These are phyloP conservation scores for Scaptomyza cyrtandrae DNA, from an alignment of 2,888 invertebrate genomes.

Conservation along the genomic window DNA sequence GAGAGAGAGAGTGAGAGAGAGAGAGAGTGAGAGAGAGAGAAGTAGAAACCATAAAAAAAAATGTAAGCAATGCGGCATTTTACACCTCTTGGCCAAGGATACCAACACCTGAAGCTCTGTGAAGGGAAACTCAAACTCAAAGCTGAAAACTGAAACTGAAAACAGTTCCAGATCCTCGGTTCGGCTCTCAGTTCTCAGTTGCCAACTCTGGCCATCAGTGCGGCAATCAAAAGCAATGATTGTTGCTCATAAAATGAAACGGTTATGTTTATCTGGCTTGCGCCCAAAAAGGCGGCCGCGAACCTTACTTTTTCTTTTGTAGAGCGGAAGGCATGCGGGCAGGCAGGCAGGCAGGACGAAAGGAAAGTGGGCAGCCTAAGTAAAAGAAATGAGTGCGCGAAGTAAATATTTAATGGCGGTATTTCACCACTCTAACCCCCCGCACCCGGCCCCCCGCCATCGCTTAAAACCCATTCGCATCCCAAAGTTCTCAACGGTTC, in stretches of 20 bases:
- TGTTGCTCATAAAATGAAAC: slow-evolving; percentile 82
- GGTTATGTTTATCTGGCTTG: slow-evolving; percentile 82
- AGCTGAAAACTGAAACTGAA: not conserved
- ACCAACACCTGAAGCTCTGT: slow-evolving; percentile 20
- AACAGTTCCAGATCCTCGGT: slow-evolving; percentile 1
- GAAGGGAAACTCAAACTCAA: not conserved
- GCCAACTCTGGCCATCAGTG: slow-evolving; percentile 60
- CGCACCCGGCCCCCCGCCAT: not conserved
- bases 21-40: not conserved
- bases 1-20: not conserved
- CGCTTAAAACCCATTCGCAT: not conserved
- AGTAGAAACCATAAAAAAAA: slow-evolving; percentile 66
- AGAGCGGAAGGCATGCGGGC: too few species aligned
- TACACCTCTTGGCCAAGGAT: slow-evolving; percentile 66
- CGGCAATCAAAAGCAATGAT: slow-evolving; percentile 83
- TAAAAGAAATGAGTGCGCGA: slow-evolving; percentile 71
- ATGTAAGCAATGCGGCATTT: slow-evolving; percentile 79
- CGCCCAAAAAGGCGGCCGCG: slow-evolving; percentile 58
- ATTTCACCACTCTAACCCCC: slow-evolving; percentile 19
- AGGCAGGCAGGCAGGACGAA: not conserved
- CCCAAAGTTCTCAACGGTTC: not conserved
- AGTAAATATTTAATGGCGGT: slow-evolving; percentile 76
- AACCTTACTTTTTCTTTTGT: not conserved
- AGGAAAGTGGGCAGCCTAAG: slow-evolving; percentile 33
- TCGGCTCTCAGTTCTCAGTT: slow-evolving; percentile 11